Percentiles rank a stretch among this genome's conserved stretches.
Conservation (phyloP, 1,140 invertebrate species). For the Cotesia glomerata region DNA sequence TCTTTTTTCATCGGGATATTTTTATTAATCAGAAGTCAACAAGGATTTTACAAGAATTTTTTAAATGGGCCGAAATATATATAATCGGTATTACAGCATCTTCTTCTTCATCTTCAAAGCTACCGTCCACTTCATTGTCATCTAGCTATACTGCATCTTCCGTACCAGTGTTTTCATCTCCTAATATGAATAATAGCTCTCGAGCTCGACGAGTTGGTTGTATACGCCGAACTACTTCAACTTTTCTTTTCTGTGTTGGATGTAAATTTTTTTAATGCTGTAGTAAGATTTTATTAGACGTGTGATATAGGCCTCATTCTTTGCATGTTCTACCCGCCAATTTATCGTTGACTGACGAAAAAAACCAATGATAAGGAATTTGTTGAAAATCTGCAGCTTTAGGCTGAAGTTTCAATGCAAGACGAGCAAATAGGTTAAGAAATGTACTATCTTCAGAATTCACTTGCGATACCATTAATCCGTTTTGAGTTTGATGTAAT, state of each 20-base stretch:
- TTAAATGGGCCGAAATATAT: too few species aligned
- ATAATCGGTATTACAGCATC: too few species aligned
- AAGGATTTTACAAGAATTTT: too few species aligned
- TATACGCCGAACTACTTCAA: not conserved
- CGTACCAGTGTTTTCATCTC: not conserved
- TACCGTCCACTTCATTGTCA: not conserved
- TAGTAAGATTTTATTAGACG: constrained; percentile 4
- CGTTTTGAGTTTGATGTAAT: too few species aligned
- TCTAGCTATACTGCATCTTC: not conserved
- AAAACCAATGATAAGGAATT: constrained; percentile 13
- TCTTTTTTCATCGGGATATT: too few species aligned
- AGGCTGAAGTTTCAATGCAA: not conserved
- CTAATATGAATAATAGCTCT: too few species aligned
- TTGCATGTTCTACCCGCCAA: constrained; percentile 17
- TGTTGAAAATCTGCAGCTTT: not conserved
- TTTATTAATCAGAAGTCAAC: too few species aligned
- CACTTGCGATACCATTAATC: not conserved
- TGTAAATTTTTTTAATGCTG: not conserved
- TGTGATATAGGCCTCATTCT: constrained; percentile 12
- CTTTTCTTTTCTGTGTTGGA: not conserved
- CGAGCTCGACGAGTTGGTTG: not conserved
- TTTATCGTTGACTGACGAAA: constrained; percentile 13
- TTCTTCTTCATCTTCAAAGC: too few species aligned
- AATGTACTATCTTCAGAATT: not conserved
- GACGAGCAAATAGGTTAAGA: not conserved